Base-by-base conservation (phyloP, 2,113 vertebrate species). In the Ameiurus melas region DNA sequence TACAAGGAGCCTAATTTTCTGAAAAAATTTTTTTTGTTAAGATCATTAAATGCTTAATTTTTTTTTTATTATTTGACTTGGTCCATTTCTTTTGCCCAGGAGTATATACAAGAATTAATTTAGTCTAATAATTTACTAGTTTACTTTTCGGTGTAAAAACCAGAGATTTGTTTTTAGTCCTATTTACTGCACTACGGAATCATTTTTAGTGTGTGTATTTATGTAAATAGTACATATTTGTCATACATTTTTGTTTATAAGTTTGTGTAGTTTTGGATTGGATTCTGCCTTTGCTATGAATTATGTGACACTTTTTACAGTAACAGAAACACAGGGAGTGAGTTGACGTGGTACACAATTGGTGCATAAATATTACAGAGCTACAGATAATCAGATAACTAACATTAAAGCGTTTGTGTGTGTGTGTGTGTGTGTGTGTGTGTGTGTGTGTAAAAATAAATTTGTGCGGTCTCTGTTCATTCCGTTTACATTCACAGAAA, bases 381-480 rank as follows among this genome's bases (percentile, higher is more conserved):
- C 71, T 43, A 51, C 20, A 77, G 39, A 77, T 77, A 47, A 27
- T 27, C 20, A 77, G 39, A 77, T 77, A 47, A 27, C 14, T 77
- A 13, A 14, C 25, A 78, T 78, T 47, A 13, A 78, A 51, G 13
- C 10, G 7, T 57, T 16, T 55, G 22, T 47, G 39, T 39, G 73
- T 19, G 71, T 36, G 71, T 27, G 75, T n/a, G 47, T 27, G 36
- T 47, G 75, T 51, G 51, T 30, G 77, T 55, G 51, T 33, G 16
- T 57, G 79, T 53, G 77, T 36, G 19, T 58, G 51, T 79, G 43
- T 75, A 57, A 57, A 43, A 60, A 83, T 82, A 82, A 12, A 82
- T 36, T 20, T 13, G 8, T 60, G 78, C 57, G 25, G 55, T 36
- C 13, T 79, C 51, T 80, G 27, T 55, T 30, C 80, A 82, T 60